Conservation (phyloP, 2,888 invertebrate genomes). For the Leptarthrus brevirostris region DNA sequence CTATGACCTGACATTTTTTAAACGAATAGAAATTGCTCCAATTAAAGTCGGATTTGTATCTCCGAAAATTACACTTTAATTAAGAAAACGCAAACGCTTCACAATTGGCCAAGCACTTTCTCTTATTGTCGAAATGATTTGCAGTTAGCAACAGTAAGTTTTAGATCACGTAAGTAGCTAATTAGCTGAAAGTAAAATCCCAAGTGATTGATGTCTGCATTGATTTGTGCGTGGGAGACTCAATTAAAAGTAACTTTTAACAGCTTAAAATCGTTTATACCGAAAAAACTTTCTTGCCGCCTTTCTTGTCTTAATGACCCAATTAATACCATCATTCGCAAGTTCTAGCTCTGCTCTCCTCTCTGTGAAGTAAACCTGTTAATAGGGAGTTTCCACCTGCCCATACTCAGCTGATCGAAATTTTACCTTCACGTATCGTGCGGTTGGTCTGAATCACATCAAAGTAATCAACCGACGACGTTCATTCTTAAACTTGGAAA, state of each 20-base stretch:
- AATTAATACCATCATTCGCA: conserved; percentile 23
- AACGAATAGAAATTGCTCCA: conserved; percentile 2
- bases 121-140: conserved; percentile 6
- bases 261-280: conserved; percentile 5
- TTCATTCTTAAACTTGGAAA: conserved; percentile 21
- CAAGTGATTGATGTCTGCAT: conserved; percentile 27
- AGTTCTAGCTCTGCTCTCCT: conserved; percentile 19
- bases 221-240: conserved; percentile 20
- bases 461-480: not conserved
- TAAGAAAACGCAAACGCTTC: not conserved
- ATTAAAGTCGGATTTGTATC: not conserved
- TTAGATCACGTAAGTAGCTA: conserved; percentile 28
- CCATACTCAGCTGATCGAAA: conserved; percentile 26
- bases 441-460: not conserved
- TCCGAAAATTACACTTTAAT: conserved; percentile 20
- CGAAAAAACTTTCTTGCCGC: conserved; percentile 10
- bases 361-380: conserved; percentile 3
- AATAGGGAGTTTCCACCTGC: conserved; percentile 8
- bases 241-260: conserved; percentile 19
- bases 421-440: not conserved
- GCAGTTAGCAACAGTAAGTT: not conserved
- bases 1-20: too few relatives aligned
- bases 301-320: conserved; percentile 46
- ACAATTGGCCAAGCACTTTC: conserved; percentile 7
- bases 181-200: conserved; percentile 32